Evolutionary conservation across 2,797 vertebrate genomes (phyloP), one percentile per base, ranked within the genome.

Genomic region (Oryzias dopingdopingensis): DNA sequence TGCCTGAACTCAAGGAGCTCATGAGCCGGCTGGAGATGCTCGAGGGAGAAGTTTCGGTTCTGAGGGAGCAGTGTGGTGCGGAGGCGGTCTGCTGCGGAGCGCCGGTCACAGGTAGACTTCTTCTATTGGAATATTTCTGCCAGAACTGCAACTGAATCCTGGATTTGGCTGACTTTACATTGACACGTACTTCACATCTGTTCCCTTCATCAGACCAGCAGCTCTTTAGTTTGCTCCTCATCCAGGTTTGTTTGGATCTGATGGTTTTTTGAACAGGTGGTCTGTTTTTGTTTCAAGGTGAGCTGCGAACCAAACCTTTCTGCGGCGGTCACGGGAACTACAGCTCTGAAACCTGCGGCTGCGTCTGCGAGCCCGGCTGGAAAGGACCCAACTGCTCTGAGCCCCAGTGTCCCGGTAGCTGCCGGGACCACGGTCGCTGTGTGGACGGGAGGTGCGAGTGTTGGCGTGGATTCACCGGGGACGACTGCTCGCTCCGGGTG

Each of bases 261-360:
- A 6, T 26, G 6, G 4, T 26, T 6, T 26, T 5, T 5, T 26
- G 4, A 26, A 26, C 20, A 26, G 24, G 7, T 32, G 29, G 29
- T 32, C 8, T 37, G 32, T 37, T 12, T 32, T n/a, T 40, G 13
- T 37, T 26, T 57, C 51, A 37, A 98, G 96, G 95, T 76, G 85
- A 67, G 1, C 62, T 95, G 65, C 94, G 94, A 72, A 93, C 88
- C 0, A 90, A 89, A 1, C 95, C 95, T 0, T 96, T 92, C 62
- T 99, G 97, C 86, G 93, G 80, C 0, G 94, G 94, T 13, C 93
- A 72, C 0, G 97, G 97, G 16, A 97, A 98, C 88, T 97, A 94
- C 90, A 98, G 95, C 20, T 1, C 53, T 4, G 91, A 90, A 23
- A 85, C 59, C 32, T 92, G 95, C 15, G 88, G 89, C 53, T 98